These are phyloP conservation scores for Lophotriccus pileatus DNA, from an alignment of 2,797 vertebrate species.

Conservation along the genomic window DNA sequence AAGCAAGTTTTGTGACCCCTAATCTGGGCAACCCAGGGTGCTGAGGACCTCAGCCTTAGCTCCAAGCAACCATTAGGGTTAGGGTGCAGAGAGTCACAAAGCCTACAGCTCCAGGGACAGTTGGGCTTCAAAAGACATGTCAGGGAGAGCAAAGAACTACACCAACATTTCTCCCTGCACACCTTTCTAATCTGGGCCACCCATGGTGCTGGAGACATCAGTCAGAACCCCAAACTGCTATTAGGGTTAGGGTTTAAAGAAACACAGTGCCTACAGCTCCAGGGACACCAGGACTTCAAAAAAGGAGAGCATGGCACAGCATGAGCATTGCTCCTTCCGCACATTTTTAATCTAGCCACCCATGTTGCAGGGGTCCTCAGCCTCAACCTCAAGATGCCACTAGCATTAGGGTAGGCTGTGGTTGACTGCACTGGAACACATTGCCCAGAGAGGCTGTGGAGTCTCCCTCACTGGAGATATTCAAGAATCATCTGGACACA, in stretches of 20 bases:
- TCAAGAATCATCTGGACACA: neutral
- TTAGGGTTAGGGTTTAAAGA: neutral
- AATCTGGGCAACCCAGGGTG: neutral
- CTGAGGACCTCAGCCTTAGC: neutral
- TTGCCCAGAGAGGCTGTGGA: neutral
- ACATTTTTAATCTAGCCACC: neutral
- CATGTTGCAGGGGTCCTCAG: neutral
- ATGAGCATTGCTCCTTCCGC: neutral
- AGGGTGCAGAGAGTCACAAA: neutral
- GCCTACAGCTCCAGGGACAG: neutral
- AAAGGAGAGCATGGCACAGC: rapidly evolving
- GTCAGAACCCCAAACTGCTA: neutral
- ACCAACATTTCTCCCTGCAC: neutral
- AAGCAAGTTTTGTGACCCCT: neutral
- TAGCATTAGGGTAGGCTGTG: too few relatives aligned
- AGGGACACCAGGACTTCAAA: neutral
- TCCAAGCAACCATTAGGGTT: neutral
- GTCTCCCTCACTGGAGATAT: neutral
- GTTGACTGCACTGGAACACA: neutral
- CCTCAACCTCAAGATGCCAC: neutral
- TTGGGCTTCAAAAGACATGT: too few relatives aligned
- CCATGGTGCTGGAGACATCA: neutral
- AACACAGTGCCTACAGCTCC: neutral
- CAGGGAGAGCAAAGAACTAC: neutral
- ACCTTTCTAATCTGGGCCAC: neutral